Evolutionary conservation across 2,888 invertebrate species (phyloP), one percentile per base, ranked within the genome.

Genomic region (Tetragnatha montana): DNA sequence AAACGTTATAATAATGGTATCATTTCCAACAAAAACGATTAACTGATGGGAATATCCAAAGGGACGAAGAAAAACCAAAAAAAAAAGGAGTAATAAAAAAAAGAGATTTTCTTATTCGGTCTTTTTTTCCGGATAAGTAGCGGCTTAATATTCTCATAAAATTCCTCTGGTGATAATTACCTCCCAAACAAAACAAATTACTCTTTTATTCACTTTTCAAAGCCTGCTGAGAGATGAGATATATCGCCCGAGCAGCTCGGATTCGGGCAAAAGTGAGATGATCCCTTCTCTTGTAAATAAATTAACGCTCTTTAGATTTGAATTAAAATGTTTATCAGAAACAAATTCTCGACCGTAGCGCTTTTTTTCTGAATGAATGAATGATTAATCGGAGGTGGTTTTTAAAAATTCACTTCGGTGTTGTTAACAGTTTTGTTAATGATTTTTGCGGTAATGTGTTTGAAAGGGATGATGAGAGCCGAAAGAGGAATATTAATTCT

Each of bases 151-250:
- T 87, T 81, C 76, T 50, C 87, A 87, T 87, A 87, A 87, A 87
- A 87, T 81, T 87, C 70, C 76, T 87, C 70, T 51, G 71, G 51
- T 51, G 81, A 81, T 87, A 87, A 87, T 87, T 87, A 87, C 81
- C 87, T 87, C 50, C 81, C 81, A 87, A 87, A 87, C 87, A 87
- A 87, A 87, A 87, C 87, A 87, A 87, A 87, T 87, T 87, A 81
- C 87, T 81, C 76, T 87, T 76, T 87, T 86, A 86, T 86, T 86
- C 86, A 86, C 86, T 86, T 86, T 86, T 86, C 86, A 74, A 78
- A 80, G 80, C 74, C 74, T 80, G 80, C 21, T 79, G 49, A 71
- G 47, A 86, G 86, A 86, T 86, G 73, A 86, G 49, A 80, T 85
- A 80, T 80, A 71, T 21, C 35, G 21, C 71, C 78, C 50, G 51